Conservation (phyloP, 2,888 invertebrate species). For the Micropterix aruncella region DNA sequence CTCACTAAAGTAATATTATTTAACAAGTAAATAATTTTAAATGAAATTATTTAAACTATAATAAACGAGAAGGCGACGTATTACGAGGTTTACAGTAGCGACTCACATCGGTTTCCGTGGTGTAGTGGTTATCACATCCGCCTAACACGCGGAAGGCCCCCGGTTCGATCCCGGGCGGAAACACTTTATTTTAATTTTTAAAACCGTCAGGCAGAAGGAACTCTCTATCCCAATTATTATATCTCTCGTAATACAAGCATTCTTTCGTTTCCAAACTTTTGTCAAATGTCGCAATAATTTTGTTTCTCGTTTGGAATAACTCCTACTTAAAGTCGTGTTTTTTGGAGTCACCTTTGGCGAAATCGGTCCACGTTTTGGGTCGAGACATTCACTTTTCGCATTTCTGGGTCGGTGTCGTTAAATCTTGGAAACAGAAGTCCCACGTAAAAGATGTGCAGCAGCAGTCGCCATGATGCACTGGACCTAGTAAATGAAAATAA, state of each 20-base stretch:
- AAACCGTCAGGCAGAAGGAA: conserved; percentile 5
- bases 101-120: conserved; percentile 63
- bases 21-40: too few species aligned
- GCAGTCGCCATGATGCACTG: conserved; percentile 32
- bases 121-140: conserved; percentile 88
- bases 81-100: too few species aligned
- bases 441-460: conserved; percentile 33
- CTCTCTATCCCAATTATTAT: not conserved
- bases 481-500: too few species aligned
- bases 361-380: conserved; percentile 31
- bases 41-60: too few species aligned
- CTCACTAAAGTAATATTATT: too few species aligned
- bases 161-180: conserved; percentile 83
- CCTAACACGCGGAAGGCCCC: conserved; percentile 86
- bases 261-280: not conserved
- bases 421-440: conserved; percentile 25
- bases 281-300: not conserved
- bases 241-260: not conserved
- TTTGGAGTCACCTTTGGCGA: conserved; percentile 26
- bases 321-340: too few species aligned
- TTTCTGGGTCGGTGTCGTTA: conserved; percentile 21
- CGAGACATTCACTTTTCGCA: conserved; percentile 26
- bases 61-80: too few species aligned
- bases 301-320: not conserved
- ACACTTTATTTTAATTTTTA: conserved; percentile 24